A percentile compares a stretch with the other conserved stretches of the same genome.
These are phyloP conservation scores for Lobophora halterata DNA, from an alignment of 2,888 invertebrate species.

Conservation along the genomic window DNA sequence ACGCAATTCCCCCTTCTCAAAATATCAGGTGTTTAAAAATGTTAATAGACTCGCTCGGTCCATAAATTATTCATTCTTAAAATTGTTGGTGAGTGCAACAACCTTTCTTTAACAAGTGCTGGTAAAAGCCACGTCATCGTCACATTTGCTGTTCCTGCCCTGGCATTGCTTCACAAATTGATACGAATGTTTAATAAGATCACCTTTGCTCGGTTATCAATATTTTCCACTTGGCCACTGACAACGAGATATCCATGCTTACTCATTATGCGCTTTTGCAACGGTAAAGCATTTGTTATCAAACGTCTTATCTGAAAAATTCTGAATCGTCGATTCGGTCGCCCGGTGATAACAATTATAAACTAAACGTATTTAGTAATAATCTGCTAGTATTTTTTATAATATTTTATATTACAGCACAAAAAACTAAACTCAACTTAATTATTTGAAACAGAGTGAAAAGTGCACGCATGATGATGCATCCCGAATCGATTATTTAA, in stretches of 20 bases:
- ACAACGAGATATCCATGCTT: conserved; percentile 32
- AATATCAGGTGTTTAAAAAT: conserved; percentile 15
- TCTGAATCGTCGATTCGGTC: conserved; percentile 5
- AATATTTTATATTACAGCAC: too few species aligned
- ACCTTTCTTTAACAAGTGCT: conserved; percentile 34
- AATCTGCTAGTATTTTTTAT: too few species aligned
- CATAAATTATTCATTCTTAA: conserved; percentile 19
- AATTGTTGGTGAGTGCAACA: conserved; percentile 28
- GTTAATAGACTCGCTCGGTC: conserved; percentile 7
- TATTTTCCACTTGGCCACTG: conserved; percentile 30
- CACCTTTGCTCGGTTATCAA: conserved; percentile 34
- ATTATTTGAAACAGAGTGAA: too few species aligned
- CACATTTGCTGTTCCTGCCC: too few species aligned
- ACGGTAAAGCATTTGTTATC: conserved; percentile 26
- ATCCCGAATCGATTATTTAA: conserved; percentile 15
- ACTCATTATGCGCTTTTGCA: conserved; percentile 36
- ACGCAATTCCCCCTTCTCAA: conserved; percentile 1
- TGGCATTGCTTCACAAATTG: conserved; percentile 39
- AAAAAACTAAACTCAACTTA: neutral
- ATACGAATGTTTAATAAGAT: conserved; percentile 45
- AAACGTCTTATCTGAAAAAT: conserved; percentile 15
- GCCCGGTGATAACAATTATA: too few species aligned
- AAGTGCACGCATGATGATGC: conserved; percentile 7
- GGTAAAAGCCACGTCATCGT: conserved; percentile 29
- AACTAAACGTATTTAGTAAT: too few species aligned